Base-by-base conservation (phyloP, 1,140 invertebrate genomes). In the Rhopalosiphum padi region DNA sequence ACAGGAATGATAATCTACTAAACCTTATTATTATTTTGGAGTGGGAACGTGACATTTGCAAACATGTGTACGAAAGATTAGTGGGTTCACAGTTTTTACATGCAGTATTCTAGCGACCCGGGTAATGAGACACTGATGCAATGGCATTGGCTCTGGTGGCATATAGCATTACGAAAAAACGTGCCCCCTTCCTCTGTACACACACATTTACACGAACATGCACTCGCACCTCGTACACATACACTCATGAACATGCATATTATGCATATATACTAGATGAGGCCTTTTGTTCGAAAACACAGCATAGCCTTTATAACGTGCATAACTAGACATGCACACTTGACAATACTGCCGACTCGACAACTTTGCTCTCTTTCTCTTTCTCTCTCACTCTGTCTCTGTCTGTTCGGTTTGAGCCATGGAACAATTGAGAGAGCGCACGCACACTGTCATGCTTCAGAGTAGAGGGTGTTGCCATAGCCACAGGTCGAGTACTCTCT, bases 401-500 rank as follows among this genome's bases (percentile, higher is more conserved):
- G 25, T 68, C 37, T 60, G 25, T 37, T 90, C 55, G 30, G 23
- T 60, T 25, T 55, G 46, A 86, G 51, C 35, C 6, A 21, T 25
- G 37, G n/a, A 83, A 92, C 91, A 53, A 37, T 93, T 43, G 91
- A 86, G 77, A 37, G 48, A 93, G 91, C 51, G 46, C 11, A 86
- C 35, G 30, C 60, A 77, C 35, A 53, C 77, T 53, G 77, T 55
- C 77, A 86, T 86, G 51, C 55, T 85, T 93, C 22, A 55, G 91
- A 85, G 46, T 41, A 85, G 91, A 55, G 82, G 91, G 91, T 93
- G 91, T 93, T 93, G 91, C 91, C 91, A 93, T 93, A 93, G 91
- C 91, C 91, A 93, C 91, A 93, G 91, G 91, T 93, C 91, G 91
- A 93, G 91, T 93, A 93, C 91, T 53, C 91, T 93, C 91, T 51